Conservation (phyloP, 2,797 vertebrate genomes). For the Austrolebias charrua region DNA sequence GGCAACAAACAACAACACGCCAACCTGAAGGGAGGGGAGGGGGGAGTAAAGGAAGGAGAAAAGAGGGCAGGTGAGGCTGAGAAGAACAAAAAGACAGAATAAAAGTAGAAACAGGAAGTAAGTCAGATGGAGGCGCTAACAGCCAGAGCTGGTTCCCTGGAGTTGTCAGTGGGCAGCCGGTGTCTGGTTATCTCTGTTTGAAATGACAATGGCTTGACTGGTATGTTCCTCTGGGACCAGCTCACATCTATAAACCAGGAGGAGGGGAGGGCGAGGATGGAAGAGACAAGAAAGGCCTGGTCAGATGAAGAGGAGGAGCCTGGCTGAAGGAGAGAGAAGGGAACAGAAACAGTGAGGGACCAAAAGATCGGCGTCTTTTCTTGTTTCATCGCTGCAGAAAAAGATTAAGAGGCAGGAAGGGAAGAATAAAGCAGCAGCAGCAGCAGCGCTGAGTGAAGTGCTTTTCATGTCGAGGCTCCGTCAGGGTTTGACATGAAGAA, state of each 20-base stretch:
- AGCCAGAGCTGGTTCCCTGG: constrained; percentile 74
- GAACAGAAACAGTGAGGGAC: constrained; percentile 44
- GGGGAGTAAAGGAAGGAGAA: constrained; percentile 2
- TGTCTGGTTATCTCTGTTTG: constrained; percentile 82
- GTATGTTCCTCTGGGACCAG: constrained; percentile 75
- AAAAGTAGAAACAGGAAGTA: constrained; percentile 34
- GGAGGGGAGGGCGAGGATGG: constrained; percentile 34
- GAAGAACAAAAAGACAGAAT: constrained; percentile 33
- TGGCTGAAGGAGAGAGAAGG: constrained; percentile 40
- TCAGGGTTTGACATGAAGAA: constrained; percentile 77
- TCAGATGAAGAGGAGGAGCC: constrained; percentile 52
- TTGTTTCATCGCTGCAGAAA: constrained; percentile 53
- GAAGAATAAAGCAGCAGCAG: constrained; percentile 41
- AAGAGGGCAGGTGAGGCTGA: constrained; percentile 29
- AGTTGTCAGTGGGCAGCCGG: constrained; percentile 77
- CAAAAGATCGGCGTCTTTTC: constrained; percentile 57
- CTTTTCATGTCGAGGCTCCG: constrained; percentile 73
- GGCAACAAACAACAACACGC: constrained; percentile 69
- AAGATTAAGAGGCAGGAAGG: constrained; percentile 58
- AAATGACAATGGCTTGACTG: constrained; percentile 85
- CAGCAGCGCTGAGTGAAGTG: constrained; percentile 58
- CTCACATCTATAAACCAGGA: constrained; percentile 76
- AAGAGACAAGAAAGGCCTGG: constrained; percentile 54
- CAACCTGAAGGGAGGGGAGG: constrained; percentile 13
- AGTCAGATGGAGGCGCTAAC: constrained; percentile 47